These are phyloP conservation scores for Enteromius treurensis DNA, from an alignment of 2,797 vertebrate species.

Conservation along the genomic window DNA sequence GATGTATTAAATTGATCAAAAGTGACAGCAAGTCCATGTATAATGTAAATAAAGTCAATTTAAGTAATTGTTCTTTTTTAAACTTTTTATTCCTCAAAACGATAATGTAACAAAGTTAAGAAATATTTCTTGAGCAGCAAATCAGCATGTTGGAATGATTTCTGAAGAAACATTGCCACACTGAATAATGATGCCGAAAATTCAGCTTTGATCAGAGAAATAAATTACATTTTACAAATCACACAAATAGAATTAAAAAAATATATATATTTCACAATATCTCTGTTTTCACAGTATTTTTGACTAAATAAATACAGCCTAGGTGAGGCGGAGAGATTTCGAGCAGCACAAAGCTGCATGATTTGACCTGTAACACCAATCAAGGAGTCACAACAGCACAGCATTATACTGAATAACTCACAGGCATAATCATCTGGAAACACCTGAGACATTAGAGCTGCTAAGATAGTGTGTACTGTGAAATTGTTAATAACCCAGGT, in stretches of 20 bases:
- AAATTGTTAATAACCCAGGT: conserved; percentile 19
- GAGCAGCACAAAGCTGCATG: not conserved
- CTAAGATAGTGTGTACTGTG: not conserved
- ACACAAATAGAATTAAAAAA: not conserved
- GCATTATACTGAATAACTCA: not conserved
- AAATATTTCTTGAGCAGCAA: not conserved
- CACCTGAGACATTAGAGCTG: not conserved
- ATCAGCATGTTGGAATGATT: not conserved
- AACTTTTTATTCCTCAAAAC: not conserved
- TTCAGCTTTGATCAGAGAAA: not conserved
- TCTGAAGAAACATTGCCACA: not conserved
- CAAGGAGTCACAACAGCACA: not conserved
- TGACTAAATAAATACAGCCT: not conserved
- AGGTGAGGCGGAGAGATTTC: not conserved
- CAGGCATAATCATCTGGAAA: not conserved
- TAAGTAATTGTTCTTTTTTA: not conserved
- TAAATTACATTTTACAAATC: not conserved
- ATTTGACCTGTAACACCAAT: not conserved
- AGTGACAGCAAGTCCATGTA: not conserved
- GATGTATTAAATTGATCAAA: not conserved
- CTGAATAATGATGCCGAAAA: not conserved
- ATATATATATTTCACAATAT: not conserved
- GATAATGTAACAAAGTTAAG: not conserved
- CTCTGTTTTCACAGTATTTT: not conserved
- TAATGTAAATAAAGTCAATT: not conserved